These are phyloP conservation scores for Diaprepes abbreviatus DNA, from an alignment of 2,888 invertebrate genomes.

Conservation along the genomic window DNA sequence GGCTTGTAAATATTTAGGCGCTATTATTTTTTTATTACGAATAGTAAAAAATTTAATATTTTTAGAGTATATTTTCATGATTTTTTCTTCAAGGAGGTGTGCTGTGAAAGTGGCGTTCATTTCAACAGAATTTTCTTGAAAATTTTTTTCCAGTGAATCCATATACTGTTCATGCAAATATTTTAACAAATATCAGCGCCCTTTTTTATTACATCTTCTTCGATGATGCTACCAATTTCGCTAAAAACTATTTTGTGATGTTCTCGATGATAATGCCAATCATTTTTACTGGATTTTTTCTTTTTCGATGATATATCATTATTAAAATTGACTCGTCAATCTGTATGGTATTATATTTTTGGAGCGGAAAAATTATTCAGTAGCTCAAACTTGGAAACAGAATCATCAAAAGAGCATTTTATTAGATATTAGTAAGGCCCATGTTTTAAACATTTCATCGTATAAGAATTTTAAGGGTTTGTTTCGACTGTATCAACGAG, in stretches of 20 bases:
- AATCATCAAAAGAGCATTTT: too few relatives aligned
- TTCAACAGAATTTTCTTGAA: background rate
- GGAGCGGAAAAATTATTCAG: background rate
- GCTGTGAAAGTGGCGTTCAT: background rate
- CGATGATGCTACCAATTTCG: background rate
- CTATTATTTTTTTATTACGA: constrained; percentile 7
- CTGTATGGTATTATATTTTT: background rate
- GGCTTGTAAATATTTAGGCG: too few relatives aligned
- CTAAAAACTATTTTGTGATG: background rate
- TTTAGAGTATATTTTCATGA: background rate
- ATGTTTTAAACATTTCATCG: too few relatives aligned
- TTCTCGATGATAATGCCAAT: background rate
- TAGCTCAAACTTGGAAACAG: too few relatives aligned
- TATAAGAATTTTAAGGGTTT: too few relatives aligned
- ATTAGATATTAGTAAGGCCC: too few relatives aligned
- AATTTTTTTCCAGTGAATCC: background rate
- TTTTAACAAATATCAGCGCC: background rate
- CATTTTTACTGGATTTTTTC: background rate
- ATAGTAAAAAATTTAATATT: background rate
- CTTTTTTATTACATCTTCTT: constrained; percentile 1
- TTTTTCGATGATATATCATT: background rate
- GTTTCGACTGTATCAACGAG: too few relatives aligned
- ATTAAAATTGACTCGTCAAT: background rate
- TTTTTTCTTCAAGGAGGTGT: constrained; percentile 1
- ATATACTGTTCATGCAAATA: background rate